Evolutionary conservation across 2,113 vertebrate genomes (phyloP), one percentile per base, ranked within the genome.

Genomic region (Cheirogaleus medius): DNA sequence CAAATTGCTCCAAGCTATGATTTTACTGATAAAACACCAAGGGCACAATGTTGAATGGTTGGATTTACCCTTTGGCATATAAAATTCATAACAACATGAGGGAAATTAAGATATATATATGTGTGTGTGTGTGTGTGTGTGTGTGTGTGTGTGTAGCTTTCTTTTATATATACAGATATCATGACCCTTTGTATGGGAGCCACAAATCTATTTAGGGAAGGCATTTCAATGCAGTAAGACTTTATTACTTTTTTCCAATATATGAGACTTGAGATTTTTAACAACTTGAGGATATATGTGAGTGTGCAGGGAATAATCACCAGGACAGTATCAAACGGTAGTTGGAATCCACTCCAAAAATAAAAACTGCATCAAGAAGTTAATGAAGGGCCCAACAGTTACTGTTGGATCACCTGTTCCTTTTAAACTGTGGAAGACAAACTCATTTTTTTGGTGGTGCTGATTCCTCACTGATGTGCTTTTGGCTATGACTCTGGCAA

Each of bases 401-500:
- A 84, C 87, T 76, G 9, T 91, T 82, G 77, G 20, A 73, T 68
- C 11, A 63, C 0, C 1, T 88, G 68, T 58, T 66, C 27, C 47
- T 80, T 95, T 82, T 44, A 96, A 93, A 69, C 21, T 69, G n/a
- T 8, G 58, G 11, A 97, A 8, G 37, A 71, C 12, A 87, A 91
- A 49, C 12, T 77, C 56, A 6, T 27, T 76, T 94, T 6, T 56
- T 74, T 63, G 11, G 29, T 91, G 39, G 9, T 73, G 9, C 25
- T 87, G 27, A 42, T 86, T 87, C 27, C 21, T 87, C 49, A 76
- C 4, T 94, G 58, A 87, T 80, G 2, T 73, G 54, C 12, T 87
- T 93, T 96, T 56, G 34, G 39, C 44, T 58, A 47, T 60, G 29
- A 76, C 12, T 91, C 66, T 39, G n/a, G 21, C 7, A 95, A 96